These are phyloP conservation scores for Pasiphila rectangulata DNA, from an alignment of 2,888 invertebrate species.

Conservation along the genomic window DNA sequence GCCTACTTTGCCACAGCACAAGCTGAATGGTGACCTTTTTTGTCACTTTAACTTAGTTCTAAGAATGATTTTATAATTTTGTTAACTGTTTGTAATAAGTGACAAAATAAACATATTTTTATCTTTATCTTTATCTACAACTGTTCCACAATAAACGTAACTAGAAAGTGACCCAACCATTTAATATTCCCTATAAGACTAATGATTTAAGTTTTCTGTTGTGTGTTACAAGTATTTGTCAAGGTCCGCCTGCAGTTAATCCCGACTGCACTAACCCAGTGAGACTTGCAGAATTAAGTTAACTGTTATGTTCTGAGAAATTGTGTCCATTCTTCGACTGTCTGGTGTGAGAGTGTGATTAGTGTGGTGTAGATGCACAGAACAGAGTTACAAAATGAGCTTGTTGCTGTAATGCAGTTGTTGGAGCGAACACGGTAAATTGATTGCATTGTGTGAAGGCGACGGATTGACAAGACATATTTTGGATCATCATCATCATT, in stretches of 20 bases:
- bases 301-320: conserved; percentile 23
- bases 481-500: too few species aligned
- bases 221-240: conserved; percentile 51
- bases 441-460: too few species aligned
- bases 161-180: neutral
- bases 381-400: neutral
- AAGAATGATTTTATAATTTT: too few species aligned
- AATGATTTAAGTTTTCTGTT: conserved; percentile 52
- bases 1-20: too few species aligned
- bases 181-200: conserved; percentile 33
- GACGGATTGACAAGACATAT: too few species aligned
- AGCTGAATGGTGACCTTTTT: too few species aligned
- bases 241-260: conserved; percentile 52
- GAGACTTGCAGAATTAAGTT: conserved; percentile 26
- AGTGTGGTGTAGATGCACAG: conserved; percentile 3
- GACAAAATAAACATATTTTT: neutral
- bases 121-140: neutral
- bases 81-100: too few species aligned
- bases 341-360: conserved; percentile 14
- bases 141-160: neutral
- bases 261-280: conserved; percentile 31
- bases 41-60: too few species aligned
- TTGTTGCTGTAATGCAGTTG: neutral
- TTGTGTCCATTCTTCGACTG: conserved; percentile 17
- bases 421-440: too few species aligned